These are phyloP conservation scores for Lypha dubia DNA, from an alignment of 2,888 invertebrate genomes.

Conservation along the genomic window DNA sequence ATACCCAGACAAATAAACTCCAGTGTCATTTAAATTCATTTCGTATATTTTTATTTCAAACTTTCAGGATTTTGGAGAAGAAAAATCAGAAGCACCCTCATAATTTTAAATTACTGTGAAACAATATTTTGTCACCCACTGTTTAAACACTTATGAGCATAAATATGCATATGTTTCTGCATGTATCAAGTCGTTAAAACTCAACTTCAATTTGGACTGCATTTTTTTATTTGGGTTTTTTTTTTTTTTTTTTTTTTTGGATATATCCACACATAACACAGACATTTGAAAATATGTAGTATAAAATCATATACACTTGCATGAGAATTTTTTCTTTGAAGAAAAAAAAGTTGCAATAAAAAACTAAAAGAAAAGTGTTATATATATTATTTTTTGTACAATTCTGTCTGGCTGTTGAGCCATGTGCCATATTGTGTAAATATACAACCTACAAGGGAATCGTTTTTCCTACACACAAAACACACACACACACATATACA, in stretches of 20 bases:
- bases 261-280: conserved; percentile 19
- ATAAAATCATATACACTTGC: conserved; percentile 38
- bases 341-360: conserved; percentile 24
- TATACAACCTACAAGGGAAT: conserved; percentile 66
- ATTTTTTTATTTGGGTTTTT: too few relatives aligned
- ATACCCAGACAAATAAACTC: too few relatives aligned
- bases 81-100: not conserved
- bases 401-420: conserved; percentile 53
- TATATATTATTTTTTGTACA: conserved; percentile 56
- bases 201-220: conserved; percentile 49
- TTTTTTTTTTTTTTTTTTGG: too few relatives aligned
- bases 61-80: too few relatives aligned
- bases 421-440: conserved; percentile 64
- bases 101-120: not conserved
- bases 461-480: conserved; percentile 43
- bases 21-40: too few relatives aligned
- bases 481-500: not conserved
- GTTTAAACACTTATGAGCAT: not conserved
- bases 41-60: too few relatives aligned
- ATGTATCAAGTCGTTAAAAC: conserved; percentile 38
- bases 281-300: conserved; percentile 34
- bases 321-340: conserved; percentile 7
- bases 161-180: conserved; percentile 23
- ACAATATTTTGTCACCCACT: not conserved
- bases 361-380: conserved; percentile 46